phyloP scores from a whole-genome alignment of 2,888 invertebrate species.

The Dryocosmus kuriphilus region DNA sequence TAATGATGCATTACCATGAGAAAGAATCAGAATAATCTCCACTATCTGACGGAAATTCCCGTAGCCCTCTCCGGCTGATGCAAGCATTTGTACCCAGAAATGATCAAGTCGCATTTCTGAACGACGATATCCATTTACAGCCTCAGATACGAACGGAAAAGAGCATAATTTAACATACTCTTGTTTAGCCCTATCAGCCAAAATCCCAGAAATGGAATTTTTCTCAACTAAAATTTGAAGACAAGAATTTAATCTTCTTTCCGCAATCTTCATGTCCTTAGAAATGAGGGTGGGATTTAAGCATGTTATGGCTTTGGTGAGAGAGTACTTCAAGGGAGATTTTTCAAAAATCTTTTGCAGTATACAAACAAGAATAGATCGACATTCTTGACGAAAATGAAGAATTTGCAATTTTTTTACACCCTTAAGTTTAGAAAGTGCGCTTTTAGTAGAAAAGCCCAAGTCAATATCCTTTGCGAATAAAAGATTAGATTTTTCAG shows the following conservation, averaged over 20 bases:
- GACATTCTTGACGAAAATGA: too few species aligned
- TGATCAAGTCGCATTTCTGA: slow-evolving; percentile 36
- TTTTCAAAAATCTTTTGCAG: too few species aligned
- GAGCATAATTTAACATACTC: slow-evolving; percentile 24
- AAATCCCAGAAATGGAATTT: slow-evolving; percentile 40
- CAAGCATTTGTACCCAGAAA: slow-evolving; percentile 41
- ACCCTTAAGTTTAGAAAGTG: slow-evolving; percentile 42
- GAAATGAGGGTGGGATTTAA: slow-evolving; percentile 37
- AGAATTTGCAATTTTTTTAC: slow-evolving; percentile 29
- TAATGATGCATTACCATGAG: too few species aligned
- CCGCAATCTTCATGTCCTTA: slow-evolving; percentile 22
- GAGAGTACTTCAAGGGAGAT: slow-evolving; percentile 40
- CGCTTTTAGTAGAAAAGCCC: slow-evolving; percentile 42
- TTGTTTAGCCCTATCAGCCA: slow-evolving; percentile 41
- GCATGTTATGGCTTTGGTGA: slow-evolving; percentile 41
- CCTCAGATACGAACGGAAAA: slow-evolving; percentile 8
- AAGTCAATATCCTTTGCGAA: slow-evolving; percentile 46
- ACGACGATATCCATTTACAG: slow-evolving; percentile 14
- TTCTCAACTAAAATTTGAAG: slow-evolving; percentile 41
- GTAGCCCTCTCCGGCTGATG: slow-evolving; percentile 32
- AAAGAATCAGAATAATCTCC: too few species aligned
- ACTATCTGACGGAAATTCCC: slow-evolving; percentile 10
- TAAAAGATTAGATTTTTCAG: slow-evolving; percentile 59
- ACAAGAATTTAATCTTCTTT: slow-evolving; percentile 41
- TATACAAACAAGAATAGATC: too few species aligned